Evolutionary conservation across 2,888 invertebrate genomes (phyloP).

Genomic region (Phortica okadai): DNA sequence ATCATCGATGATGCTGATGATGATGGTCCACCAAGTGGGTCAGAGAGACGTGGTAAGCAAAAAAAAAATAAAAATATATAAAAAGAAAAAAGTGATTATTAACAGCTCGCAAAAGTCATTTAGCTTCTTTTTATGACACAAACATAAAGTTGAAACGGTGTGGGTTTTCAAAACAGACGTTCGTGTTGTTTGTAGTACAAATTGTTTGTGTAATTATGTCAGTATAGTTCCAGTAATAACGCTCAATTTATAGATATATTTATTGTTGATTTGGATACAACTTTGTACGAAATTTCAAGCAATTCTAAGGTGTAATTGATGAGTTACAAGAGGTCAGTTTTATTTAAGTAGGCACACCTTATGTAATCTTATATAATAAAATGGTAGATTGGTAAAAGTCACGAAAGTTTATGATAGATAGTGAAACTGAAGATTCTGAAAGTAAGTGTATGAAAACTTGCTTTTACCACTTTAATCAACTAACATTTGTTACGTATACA

Average conservation of each 20-base stretch:
- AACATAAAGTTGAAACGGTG: too few species aligned
- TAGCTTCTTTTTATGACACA: background rate
- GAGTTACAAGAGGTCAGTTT: background rate
- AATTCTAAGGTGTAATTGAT: background rate
- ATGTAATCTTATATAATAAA: too few species aligned
- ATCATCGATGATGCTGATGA: background rate
- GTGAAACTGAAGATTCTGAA: too few species aligned
- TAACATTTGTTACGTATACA: too few species aligned
- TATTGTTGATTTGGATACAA: background rate
- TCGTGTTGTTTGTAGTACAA: too few species aligned
- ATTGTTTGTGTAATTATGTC: background rate
- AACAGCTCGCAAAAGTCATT: constrained; percentile 22
- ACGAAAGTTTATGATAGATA: too few species aligned
- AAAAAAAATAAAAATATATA: background rate
- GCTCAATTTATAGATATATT: background rate
- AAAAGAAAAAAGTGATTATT: constrained; percentile 10
- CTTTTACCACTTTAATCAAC: too few species aligned
- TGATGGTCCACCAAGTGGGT: constrained; percentile 13
- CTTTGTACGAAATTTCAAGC: background rate
- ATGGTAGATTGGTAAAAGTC: too few species aligned
- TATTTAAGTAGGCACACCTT: background rate
- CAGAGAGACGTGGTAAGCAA: background rate
- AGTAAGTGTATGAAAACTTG: too few species aligned
- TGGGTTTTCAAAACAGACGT: too few species aligned
- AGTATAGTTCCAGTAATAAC: background rate